Conservation (phyloP, 2,888 invertebrate genomes). For the Incurvaria masculella region DNA sequence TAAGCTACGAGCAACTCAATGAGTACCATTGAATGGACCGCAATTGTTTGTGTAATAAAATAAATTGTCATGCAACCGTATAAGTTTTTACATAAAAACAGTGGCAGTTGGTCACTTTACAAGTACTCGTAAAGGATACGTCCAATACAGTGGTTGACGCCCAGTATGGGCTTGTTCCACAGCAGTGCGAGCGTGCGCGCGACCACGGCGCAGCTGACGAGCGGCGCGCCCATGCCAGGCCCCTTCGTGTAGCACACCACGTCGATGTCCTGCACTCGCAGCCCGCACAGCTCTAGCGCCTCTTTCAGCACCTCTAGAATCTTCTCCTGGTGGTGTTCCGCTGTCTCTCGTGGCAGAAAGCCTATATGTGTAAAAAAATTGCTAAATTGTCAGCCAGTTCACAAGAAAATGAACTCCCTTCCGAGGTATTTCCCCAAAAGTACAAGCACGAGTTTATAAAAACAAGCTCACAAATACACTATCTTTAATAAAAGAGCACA, state of each 20-base stretch:
- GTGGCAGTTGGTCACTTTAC: constrained; percentile 7
- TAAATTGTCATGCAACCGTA: not conserved
- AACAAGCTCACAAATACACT: no score
- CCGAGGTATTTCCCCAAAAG: no score
- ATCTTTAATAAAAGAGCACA: no score
- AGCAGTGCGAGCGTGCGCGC: constrained; percentile 91
- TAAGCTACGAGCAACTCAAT: no score
- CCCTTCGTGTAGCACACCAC: constrained; percentile 97
- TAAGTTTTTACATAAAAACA: not conserved
- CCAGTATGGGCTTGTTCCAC: constrained; percentile 94
- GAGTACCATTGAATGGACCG: no score
- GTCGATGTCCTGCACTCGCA: constrained; percentile 77
- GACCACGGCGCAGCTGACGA: constrained; percentile 88
- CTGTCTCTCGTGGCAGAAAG: constrained; percentile 94
- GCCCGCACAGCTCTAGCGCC: constrained; percentile 72
- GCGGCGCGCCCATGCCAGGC: constrained; percentile 97
- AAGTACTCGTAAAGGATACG: constrained; percentile 70
- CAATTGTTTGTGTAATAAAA: no score
- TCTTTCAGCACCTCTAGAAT: constrained; percentile 76
- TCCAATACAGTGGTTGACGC: constrained; percentile 98
- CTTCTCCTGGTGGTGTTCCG: constrained; percentile 86
- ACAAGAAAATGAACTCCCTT: no score
- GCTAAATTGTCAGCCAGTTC: no score
- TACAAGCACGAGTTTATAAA: no score
- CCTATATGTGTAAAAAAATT: constrained; percentile 54